Conservation (phyloP, 2,797 vertebrate genomes). For the Pipistrellus nathusii region DNA sequence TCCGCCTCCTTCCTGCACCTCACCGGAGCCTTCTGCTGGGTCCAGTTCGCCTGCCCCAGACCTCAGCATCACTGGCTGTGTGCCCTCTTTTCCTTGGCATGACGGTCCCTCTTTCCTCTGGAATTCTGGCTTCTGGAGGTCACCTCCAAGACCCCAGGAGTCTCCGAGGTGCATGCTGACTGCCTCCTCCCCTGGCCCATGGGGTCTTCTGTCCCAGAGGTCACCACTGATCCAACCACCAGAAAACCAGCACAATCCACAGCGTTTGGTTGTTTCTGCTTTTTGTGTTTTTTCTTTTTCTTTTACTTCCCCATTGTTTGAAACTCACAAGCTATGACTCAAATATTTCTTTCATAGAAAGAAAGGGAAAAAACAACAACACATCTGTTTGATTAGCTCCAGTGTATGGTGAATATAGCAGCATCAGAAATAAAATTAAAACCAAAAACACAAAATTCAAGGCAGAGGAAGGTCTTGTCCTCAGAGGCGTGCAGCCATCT, state of each 20-base stretch:
- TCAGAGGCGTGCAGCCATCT: not conserved
- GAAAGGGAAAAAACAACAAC: conserved; percentile 88
- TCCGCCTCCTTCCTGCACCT: not conserved
- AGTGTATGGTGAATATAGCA: conserved; percentile 90
- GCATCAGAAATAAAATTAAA: conserved; percentile 88
- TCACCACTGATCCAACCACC: not conserved
- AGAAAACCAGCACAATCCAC: conserved; percentile 58
- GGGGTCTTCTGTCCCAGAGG: not conserved
- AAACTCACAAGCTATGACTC: conserved; percentile 88
- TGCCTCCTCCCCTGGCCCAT: not conserved
- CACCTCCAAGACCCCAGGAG: not conserved
- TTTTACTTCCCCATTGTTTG: conserved; percentile 71
- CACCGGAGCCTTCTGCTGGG: not conserved
- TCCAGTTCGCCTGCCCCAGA: not conserved
- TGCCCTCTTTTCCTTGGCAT: not conserved
- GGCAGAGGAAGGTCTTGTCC: conserved; percentile 2
- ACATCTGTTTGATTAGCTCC: conserved; percentile 85
- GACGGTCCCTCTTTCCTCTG: not conserved
- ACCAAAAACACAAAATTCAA: conserved; percentile 76
- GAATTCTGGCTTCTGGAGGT: not conserved
- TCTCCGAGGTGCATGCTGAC: not conserved
- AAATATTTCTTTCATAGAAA: conserved; percentile 97
- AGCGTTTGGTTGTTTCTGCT: conserved; percentile 19
- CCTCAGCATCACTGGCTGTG: not conserved
- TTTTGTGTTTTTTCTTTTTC: conserved; percentile 60